Percentiles rank a stretch among this genome's conserved stretches.
These are phyloP conservation scores for Ephestia elutella DNA, from an alignment of 1,140 invertebrate species.

Conservation along the genomic window DNA sequence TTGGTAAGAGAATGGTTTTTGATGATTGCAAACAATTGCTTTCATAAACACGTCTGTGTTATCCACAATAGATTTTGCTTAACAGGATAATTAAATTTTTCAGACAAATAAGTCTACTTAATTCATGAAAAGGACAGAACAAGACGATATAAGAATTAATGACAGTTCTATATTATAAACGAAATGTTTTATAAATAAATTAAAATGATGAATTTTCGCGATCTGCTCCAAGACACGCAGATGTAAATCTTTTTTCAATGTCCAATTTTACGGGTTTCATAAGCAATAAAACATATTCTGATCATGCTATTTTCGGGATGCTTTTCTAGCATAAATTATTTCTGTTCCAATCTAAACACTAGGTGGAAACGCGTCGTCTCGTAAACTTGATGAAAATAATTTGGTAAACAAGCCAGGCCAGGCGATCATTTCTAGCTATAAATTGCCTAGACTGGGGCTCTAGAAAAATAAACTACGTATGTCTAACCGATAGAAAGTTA, in stretches of 20 bases:
- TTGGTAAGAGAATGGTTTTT: too few relatives aligned
- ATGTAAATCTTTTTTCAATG: conserved; percentile 4
- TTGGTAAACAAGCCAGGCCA: background rate
- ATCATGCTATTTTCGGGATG: conserved; percentile 6
- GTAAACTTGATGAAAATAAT: conserved; percentile 9
- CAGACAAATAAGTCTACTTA: too few relatives aligned
- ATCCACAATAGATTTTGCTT: too few relatives aligned
- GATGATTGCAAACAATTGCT: too few relatives aligned
- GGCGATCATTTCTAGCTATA: background rate
- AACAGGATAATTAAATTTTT: too few relatives aligned
- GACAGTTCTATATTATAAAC: too few relatives aligned
- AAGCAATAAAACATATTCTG: background rate
- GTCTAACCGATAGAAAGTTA: too few relatives aligned
- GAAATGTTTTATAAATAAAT: too few relatives aligned
- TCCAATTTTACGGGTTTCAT: conserved; percentile 5
- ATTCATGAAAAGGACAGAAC: too few relatives aligned
- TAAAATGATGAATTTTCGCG: background rate
- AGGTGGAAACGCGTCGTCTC: background rate
- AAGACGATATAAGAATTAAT: too few relatives aligned
- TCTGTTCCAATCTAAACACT: conserved; percentile 5
- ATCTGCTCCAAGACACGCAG: background rate
- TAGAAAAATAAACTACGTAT: too few relatives aligned
- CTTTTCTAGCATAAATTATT: conserved; percentile 3
- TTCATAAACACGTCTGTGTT: too few relatives aligned
- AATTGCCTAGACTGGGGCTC: background rate